These are phyloP conservation scores for Tringa solitaria DNA, from an alignment of 2,113 vertebrate genomes.

Conservation along the genomic window DNA sequence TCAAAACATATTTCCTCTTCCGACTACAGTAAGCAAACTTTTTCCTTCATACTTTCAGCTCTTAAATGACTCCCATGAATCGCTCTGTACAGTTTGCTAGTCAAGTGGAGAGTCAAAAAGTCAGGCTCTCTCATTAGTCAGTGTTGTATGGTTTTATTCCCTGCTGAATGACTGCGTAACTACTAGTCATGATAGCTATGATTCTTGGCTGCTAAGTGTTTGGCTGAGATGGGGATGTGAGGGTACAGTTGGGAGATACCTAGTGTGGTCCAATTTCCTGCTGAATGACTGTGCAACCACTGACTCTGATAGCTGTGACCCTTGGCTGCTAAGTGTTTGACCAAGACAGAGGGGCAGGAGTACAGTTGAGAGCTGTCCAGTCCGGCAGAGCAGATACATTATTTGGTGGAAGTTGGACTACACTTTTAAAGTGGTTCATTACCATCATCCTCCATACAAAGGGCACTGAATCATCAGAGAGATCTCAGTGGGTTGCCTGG, in stretches of 20 bases:
- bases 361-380: rapidly evolving
- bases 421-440: background rate
- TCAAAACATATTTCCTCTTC: background rate
- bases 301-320: background rate
- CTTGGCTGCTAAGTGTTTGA: background rate
- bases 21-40: background rate
- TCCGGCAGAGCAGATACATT: background rate
- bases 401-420: background rate
- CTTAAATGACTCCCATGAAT: background rate
- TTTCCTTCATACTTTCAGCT: background rate
- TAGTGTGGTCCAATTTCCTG: background rate
- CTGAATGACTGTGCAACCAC: background rate
- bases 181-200: background rate
- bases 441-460: background rate
- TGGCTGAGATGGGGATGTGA: background rate
- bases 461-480: background rate
- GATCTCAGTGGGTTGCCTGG: background rate
- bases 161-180: background rate
- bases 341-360: rapidly evolving
- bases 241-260: rapidly evolving
- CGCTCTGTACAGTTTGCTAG: rapidly evolving
- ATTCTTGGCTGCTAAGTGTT: background rate
- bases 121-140: background rate
- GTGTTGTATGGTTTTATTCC: background rate
- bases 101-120: background rate